A percentile compares a stretch with the other conserved stretches of the same genome.
These are phyloP conservation scores for Hemicordylus capensis DNA, from an alignment of 2,113 vertebrate genomes.

Conservation along the genomic window DNA sequence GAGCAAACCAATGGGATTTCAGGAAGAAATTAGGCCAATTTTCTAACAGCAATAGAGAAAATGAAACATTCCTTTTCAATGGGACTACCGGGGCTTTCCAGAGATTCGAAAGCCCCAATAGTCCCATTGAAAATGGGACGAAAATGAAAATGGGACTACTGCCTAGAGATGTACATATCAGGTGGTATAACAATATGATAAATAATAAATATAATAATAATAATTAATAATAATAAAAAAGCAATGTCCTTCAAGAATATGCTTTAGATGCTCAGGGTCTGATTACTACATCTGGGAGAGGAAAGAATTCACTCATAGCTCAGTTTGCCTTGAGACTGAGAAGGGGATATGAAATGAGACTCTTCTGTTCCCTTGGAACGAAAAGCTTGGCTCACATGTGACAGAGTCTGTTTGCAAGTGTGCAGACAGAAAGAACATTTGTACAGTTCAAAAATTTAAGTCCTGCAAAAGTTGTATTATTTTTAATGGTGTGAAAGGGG, in stretches of 20 bases:
- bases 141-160: too few species aligned
- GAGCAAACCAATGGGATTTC: not conserved
- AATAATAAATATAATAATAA: too few species aligned
- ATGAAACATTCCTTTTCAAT: not conserved
- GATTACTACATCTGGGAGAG: not conserved
- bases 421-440: too few species aligned
- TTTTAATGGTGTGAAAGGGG: too few species aligned
- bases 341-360: not conserved
- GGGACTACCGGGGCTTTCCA: not conserved
- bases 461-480: too few species aligned
- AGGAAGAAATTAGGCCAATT: not conserved
- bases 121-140: too few species aligned
- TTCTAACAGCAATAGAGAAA: not conserved
- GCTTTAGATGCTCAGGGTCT: not conserved
- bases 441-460: too few species aligned
- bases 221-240: too few species aligned
- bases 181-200: too few species aligned
- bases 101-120: too few species aligned
- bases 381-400: not conserved
- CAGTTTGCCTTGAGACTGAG: not conserved
- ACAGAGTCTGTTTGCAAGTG: too few species aligned
- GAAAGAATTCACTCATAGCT: not conserved
- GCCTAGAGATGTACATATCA: too few species aligned
- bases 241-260: not conserved
- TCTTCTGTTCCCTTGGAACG: not conserved